Base-by-base conservation (phyloP, 2,113 vertebrate species). In the Hemicordylus capensis region DNA sequence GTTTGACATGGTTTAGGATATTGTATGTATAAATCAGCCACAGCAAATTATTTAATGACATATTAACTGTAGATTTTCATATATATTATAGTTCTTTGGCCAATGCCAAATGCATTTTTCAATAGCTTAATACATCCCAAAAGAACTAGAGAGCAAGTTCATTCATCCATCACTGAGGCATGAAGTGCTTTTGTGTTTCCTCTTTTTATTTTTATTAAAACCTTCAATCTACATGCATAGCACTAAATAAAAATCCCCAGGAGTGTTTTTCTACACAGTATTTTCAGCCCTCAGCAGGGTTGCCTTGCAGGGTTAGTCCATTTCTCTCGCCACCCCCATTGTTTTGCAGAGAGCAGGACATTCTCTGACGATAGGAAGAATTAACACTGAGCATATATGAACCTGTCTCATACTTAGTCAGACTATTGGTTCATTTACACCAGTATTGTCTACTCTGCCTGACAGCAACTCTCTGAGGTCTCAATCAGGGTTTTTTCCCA, bases 41-140 rank as follows among this genome's bases (percentile, higher is more conserved):
- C 42, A 92, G 82, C 88, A 95, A 95, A 96, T 93, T 95, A 94
- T 95, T 95, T 95, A 95, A 96, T 94, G 94, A 95, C 95, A 89
- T 88, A 94, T 94, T 95, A 95, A 94, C 93, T 92, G 83, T 93
- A 92, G 90, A 92, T 93, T 94, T 95, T 88, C 89, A 94, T 85
- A 93, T 91, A 87, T 89, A 94, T 94, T 94, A 92, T 87, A 89
- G 80, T 94, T 90, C 86, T 92, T 95, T 90, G 92, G 86, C 88
- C 89, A 93, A 84, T 91, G 80, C 70, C 89, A 85, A 95, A 88
- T 90, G 88, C 75, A n/a, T 93, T 95, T 94, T 92, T 91, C 92
- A 94, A 94, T 92, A 94, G 90, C 88, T 94, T 95, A 92, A 95
- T 95, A 92, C 84, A 95, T 95, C 92, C 92, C 89, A 88, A 67